Evolutionary conservation across 1,140 invertebrate genomes (phyloP).

Genomic region (Dolichoris vasculosae): DNA sequence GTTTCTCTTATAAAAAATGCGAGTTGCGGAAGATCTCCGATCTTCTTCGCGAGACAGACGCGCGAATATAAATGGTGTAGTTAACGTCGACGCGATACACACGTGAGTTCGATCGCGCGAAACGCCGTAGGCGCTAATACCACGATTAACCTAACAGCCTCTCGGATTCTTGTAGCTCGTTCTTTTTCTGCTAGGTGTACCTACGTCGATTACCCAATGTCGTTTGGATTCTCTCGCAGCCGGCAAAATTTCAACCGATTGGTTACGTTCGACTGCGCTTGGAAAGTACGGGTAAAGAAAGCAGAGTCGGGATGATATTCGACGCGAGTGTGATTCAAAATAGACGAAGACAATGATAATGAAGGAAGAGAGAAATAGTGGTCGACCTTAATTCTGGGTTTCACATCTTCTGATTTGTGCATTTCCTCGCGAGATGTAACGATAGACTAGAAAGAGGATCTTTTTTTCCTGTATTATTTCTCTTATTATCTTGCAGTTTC

Average conservation of each 20-base stretch:
- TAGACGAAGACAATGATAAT: not conserved
- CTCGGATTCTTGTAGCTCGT: not conserved
- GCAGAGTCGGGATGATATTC: not conserved
- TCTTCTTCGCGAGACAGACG: not conserved
- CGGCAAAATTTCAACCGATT: not conserved
- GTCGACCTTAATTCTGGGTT: not conserved
- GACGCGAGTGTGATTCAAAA: not conserved
- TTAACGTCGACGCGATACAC: not conserved
- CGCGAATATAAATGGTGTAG: conserved; percentile 3
- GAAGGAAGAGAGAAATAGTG: not conserved
- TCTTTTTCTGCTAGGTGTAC: not conserved
- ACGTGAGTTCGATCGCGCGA: not conserved
- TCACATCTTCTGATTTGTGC: conserved; percentile 43
- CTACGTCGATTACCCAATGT: not conserved
- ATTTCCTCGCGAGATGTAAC: conserved; percentile 34
- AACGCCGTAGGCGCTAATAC: conserved; percentile 42
- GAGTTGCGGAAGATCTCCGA: not conserved
- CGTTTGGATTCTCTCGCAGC: not conserved
- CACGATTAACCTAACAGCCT: conserved; percentile 30
- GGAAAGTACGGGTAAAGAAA: not conserved
- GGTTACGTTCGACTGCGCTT: not conserved
- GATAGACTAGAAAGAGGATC: conserved; percentile 1
- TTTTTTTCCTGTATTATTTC: not conserved
- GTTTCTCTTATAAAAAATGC: not conserved
- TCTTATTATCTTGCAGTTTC: not conserved